Evolutionary conservation across 2,113 vertebrate species (phyloP), one percentile per base, ranked within the genome.

Genomic region (Neotoma lepida): DNA sequence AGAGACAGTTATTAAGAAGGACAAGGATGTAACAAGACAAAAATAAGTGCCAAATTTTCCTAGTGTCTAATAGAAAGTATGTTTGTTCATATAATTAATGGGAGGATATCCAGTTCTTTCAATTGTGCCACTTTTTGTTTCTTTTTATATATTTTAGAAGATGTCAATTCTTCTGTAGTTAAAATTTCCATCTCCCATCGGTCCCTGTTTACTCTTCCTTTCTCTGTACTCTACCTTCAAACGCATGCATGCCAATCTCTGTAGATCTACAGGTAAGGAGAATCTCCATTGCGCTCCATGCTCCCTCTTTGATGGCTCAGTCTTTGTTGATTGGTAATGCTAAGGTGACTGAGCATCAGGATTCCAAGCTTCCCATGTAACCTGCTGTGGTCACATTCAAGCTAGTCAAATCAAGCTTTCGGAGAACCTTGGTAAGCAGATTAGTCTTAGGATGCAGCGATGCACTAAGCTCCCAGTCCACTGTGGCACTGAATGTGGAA

Each of bases 21-120:
- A 87, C 46, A 93, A 93, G 44, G 56, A 0, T 10, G 41, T 68
- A 73, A 63, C 51, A 28, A 94, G 94, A 96, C 66, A 13, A 91
- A 89, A 73, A 71, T 86, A 97, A 97, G 90, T 77, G 71, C 13
- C 30, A 14, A 33, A 6, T 54, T 91, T 9, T 86, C 58, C 15
- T 17, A 22, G 5, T 4, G 4, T 86, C 9, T 58, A n/a, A n/a
- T 5, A 88, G 90, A 82, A 44, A 82, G 30, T 63, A 41, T 68
- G 1, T 92, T 86, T 95, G 39, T 73, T 81, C 15, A 70, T 90
- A 24, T 81, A 39, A 76, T 86, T 49, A 92, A 87, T 70, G 41
- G 20, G 71, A 58, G 84, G 9, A 49, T 80, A 85, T 28, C 90
- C 13, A 70, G 9, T 5, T 54, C 17, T 87, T 88, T 33, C 22